Evolutionary conservation across 1,140 invertebrate genomes (phyloP).

Genomic region (Bicyclus anynana): DNA sequence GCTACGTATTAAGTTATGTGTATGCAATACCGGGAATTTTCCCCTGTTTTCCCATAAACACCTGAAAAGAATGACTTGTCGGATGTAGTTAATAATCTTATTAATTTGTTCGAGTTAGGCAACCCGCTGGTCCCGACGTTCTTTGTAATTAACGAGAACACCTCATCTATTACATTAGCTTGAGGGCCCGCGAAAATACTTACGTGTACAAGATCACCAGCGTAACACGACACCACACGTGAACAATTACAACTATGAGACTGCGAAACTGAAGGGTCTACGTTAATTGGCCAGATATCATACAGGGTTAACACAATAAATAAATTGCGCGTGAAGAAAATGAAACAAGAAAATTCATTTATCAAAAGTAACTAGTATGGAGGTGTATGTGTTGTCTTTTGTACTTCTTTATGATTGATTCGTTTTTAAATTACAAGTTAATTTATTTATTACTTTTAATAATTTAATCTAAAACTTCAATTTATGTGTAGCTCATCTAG

Average conservation of each 20-base stretch:
- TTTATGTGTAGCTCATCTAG: too few relatives aligned
- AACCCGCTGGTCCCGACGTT: slow-evolving; percentile 65
- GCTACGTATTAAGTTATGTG: not conserved
- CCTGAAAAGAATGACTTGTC: slow-evolving; percentile 64
- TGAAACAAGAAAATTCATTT: slow-evolving; percentile 71
- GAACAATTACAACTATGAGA: not conserved
- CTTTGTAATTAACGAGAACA: slow-evolving; percentile 75
- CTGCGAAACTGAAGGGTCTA: slow-evolving; percentile 27
- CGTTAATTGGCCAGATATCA: slow-evolving; percentile 34
- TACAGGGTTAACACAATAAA: slow-evolving; percentile 67
- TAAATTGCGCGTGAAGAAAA: slow-evolving; percentile 70
- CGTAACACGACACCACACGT: slow-evolving; percentile 36
- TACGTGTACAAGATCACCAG: slow-evolving; percentile 54
- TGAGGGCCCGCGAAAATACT: slow-evolving; percentile 60
- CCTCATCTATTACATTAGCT: slow-evolving; percentile 75
- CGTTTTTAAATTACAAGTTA: slow-evolving; percentile 12
- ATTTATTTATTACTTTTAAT: too few relatives aligned
- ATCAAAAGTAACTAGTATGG: slow-evolving; percentile 43
- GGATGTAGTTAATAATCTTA: slow-evolving; percentile 74
- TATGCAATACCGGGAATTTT: not conserved
- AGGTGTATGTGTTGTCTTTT: slow-evolving; percentile 40
- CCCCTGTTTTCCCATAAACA: slow-evolving; percentile 6
- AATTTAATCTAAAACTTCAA: too few relatives aligned
- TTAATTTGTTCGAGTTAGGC: slow-evolving; percentile 66
- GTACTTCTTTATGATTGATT: slow-evolving; percentile 47